These are phyloP conservation scores for Scytalopus superciliaris DNA, from an alignment of 2,113 vertebrate genomes.

Conservation along the genomic window DNA sequence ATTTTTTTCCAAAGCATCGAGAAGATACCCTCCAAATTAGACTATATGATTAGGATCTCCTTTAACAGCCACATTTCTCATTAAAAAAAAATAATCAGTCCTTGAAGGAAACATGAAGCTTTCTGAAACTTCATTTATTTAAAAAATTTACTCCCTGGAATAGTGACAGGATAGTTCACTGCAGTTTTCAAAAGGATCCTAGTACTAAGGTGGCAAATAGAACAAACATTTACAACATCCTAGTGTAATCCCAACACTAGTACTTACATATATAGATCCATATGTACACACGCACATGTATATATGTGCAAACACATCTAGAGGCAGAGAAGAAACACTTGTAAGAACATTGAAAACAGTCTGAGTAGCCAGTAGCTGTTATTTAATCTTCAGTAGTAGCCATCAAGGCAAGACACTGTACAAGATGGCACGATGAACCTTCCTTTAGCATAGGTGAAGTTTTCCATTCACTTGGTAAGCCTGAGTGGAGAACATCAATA, in stretches of 20 bases:
- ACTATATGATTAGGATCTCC: neutral
- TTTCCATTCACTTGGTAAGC: conserved; percentile 56
- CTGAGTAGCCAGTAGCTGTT: conserved; percentile 29
- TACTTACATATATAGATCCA: neutral
- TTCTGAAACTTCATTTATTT: conserved; percentile 10
- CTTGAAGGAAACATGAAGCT: neutral
- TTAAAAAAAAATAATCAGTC: neutral
- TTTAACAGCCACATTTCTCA: conserved; percentile 2
- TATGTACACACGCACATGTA: neutral
- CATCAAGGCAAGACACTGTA: conserved; percentile 36
- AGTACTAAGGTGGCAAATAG: neutral
- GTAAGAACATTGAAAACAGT: conserved; percentile 30
- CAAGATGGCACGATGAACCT: conserved; percentile 2
- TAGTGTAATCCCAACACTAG: neutral
- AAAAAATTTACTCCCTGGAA: neutral
- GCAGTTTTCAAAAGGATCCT: conserved; percentile 16
- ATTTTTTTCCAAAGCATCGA: neutral
- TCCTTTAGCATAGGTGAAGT: conserved; percentile 25
- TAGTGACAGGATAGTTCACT: neutral
- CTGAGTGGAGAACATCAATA: conserved; percentile 60
- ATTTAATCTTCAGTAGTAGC: conserved; percentile 41
- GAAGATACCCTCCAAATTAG: conserved; percentile 6
- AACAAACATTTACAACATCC: neutral
- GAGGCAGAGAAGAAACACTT: conserved; percentile 1
- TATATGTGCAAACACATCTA: neutral